A percentile compares a stretch with the other conserved stretches of the same genome.
Conservation (phyloP, 2,888 invertebrate species). For the Endomychus coccineus region DNA sequence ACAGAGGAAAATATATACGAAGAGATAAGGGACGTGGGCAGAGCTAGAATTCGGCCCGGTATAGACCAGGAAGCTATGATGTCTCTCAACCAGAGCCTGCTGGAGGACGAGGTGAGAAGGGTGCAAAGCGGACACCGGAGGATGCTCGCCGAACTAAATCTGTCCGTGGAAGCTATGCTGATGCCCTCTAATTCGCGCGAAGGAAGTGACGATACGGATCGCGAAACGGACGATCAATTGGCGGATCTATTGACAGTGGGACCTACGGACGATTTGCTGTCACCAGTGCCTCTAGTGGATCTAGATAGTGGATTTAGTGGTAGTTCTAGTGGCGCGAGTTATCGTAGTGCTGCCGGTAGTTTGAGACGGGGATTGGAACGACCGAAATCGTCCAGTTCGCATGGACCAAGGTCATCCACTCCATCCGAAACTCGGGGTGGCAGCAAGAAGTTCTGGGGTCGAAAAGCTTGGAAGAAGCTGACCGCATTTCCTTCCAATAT, state of each 20-base stretch:
- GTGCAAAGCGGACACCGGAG: constrained; percentile 77
- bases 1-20: constrained; percentile 81
- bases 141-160: constrained; percentile 77
- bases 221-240: constrained; percentile 54
- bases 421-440: constrained; percentile 17
- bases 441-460: constrained; percentile 59
- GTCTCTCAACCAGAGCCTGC: constrained; percentile 62
- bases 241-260: constrained; percentile 61
- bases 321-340: constrained; percentile 75
- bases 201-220: constrained; percentile 54
- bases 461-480: constrained; percentile 72
- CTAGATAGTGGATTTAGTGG: constrained; percentile 79
- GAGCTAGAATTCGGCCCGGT: constrained; percentile 28
- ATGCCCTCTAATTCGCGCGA: constrained; percentile 67
- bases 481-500: constrained; percentile 66
- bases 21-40: constrained; percentile 58
- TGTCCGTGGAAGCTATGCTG: constrained; percentile 81
- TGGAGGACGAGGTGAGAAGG: constrained; percentile 76
- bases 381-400: constrained; percentile 38
- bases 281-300: constrained; percentile 57
- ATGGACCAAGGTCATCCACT: constrained; percentile 24
- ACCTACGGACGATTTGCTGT: constrained; percentile 64
- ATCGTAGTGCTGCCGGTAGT: constrained; percentile 55
- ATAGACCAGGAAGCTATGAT: constrained; percentile 47
- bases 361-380: constrained; percentile 42